Evolutionary conservation across 2,888 invertebrate genomes (phyloP).

Genomic region (Dermolepida albohirtum): DNA sequence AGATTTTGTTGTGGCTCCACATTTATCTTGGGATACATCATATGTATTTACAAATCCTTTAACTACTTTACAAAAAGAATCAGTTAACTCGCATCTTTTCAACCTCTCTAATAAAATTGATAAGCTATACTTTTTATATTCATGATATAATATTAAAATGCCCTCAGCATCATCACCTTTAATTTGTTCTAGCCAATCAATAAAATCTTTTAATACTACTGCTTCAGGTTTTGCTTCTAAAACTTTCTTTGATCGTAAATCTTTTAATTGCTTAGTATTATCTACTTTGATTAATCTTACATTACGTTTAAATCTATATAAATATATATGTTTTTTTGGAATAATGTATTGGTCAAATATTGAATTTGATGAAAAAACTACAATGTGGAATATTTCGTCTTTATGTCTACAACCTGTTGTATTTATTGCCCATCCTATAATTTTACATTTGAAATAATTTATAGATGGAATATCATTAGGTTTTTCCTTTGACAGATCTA

Average conservation of each 20-base stretch:
- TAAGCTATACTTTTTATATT: constrained; percentile 3
- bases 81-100: neutral
- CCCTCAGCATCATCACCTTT: neutral
- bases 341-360: constrained; percentile 17
- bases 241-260: constrained; percentile 1
- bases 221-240: constrained; percentile 19
- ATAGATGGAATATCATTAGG: neutral
- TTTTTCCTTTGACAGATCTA: neutral
- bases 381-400: constrained; percentile 17
- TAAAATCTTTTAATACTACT: constrained; percentile 5
- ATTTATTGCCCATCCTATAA: constrained; percentile 13
- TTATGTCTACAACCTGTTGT: constrained; percentile 1
- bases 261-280: neutral
- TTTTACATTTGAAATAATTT: neutral
- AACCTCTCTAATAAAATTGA: constrained; percentile 7
- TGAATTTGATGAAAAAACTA: constrained; percentile 1
- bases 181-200: constrained; percentile 5
- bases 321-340: neutral
- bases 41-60: constrained; percentile 7
- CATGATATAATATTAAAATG: constrained; percentile 20
- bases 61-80: constrained; percentile 9
- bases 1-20: constrained; percentile 1
- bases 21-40: constrained; percentile 7
- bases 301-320: neutral
- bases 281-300: neutral